Base-by-base conservation (phyloP, 2,113 vertebrate species). In the Tupaia tana region DNA sequence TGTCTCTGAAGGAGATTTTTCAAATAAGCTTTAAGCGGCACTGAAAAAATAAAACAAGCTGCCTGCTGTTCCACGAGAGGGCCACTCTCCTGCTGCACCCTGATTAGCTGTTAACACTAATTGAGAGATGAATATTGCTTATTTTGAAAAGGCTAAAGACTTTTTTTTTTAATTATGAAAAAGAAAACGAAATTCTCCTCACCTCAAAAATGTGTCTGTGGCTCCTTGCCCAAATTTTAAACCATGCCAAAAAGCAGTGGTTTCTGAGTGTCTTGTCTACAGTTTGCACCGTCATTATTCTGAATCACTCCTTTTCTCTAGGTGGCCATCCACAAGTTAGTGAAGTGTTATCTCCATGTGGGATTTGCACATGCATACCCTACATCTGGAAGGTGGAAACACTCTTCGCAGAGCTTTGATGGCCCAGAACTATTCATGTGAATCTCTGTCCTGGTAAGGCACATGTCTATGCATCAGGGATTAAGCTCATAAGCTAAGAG, bases 1-100 rank as follows among this genome's bases (percentile, higher is more conserved):
- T 96, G 89, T 95, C 97, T 97, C 96, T 61, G 56, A 97, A 93
- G 94, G 87, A 97, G 94, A 97, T 96, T 96, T 97, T 97, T 97
- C 96, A 97, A 97, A 98, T 97, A 92, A 97, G 97, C 93, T 97
- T 95, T 94, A 96, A 96, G 75, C 20, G 15, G 79, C 78, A 74
- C 91, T 95, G 96, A 93, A 95, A 97, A 95, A 97, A 96, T 87
- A 87, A 98, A 97, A 88, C 91, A 97, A 74, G 79, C 95, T 87
- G 7, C 96, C 97, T 97, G 96, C 93, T 96, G 93, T 89, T 95
- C 78, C 19, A 85, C 22, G 12, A 97, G 90, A 54, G 31, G 78
- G 67, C 92, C 8, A 69, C 90, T 69, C 58, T 61, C 91, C 96
- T 71, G 82, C 91, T 81, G 82, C 63, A 86, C 85, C 64, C 97